These are phyloP conservation scores for Orchesella cincta DNA, from an alignment of 1,140 invertebrate genomes.

Conservation along the genomic window DNA sequence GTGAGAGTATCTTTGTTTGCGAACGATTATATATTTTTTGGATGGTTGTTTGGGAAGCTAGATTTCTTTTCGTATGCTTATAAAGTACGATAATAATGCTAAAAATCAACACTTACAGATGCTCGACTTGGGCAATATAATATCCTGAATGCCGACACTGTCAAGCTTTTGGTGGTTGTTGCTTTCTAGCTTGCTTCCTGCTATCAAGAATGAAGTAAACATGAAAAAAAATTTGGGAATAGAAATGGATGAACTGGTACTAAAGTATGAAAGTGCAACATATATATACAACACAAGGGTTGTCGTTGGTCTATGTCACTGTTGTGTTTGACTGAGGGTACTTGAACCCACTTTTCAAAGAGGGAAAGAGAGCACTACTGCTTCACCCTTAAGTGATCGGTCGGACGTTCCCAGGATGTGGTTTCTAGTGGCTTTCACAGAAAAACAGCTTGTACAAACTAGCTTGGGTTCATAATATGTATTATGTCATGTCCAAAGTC, in stretches of 20 bases:
- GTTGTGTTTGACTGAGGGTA: background rate
- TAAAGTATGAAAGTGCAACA: background rate
- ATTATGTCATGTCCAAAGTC: no score
- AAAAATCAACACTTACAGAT: conserved; percentile 13
- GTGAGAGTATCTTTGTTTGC: background rate
- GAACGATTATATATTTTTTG: background rate
- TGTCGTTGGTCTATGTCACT: background rate
- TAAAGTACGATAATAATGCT: conserved; percentile 4
- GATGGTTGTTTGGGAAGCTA: background rate
- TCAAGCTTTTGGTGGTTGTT: conserved; percentile 6
- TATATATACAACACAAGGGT: background rate
- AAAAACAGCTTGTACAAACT: no score
- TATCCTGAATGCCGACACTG: conserved; percentile 5
- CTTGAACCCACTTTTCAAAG: conserved; percentile 1
- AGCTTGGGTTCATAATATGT: background rate
- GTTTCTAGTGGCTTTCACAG: no score
- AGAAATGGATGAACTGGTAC: conserved; percentile 19
- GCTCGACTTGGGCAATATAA: conserved; percentile 10
- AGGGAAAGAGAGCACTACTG: conserved; percentile 17
- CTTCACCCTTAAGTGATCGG: conserved; percentile 1
- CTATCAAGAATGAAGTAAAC: conserved; percentile 24
- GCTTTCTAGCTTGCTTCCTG: conserved; percentile 11
- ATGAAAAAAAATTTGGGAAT: background rate
- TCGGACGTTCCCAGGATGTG: conserved; percentile 13
- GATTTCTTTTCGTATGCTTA: background rate